A percentile compares a stretch with the other conserved stretches of the same genome.
These are phyloP conservation scores for Atta texana DNA, from an alignment of 1,140 invertebrate species.

Conservation along the genomic window DNA sequence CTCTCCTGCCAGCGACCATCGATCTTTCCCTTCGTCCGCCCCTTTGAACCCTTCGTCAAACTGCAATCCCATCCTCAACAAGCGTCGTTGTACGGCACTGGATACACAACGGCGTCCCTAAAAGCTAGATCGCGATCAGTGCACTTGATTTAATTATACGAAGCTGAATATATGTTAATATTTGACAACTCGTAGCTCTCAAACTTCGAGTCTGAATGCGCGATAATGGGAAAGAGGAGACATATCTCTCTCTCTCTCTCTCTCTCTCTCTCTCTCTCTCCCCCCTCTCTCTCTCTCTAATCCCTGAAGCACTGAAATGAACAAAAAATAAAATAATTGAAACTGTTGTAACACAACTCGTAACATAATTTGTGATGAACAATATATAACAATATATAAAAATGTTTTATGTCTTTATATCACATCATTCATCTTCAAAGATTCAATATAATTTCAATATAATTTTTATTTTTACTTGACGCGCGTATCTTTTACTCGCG, in stretches of 20 bases:
- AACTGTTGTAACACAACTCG: not conserved
- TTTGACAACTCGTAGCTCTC: slow-evolving; percentile 6
- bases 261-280: too few species aligned
- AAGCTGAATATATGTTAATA: not conserved
- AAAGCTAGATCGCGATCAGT: not conserved
- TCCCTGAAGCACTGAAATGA: not conserved
- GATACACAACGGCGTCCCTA: slow-evolving; percentile 5
- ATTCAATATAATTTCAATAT: not conserved
- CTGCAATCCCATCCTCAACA: slow-evolving; percentile 59
- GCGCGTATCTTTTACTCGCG: not conserved
- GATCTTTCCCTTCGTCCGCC: slow-evolving; percentile 48
- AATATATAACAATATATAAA: not conserved
- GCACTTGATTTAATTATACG: not conserved
- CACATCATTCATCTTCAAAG: not conserved
- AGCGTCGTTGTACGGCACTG: slow-evolving; percentile 41
- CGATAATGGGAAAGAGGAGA: not conserved
- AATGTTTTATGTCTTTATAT: not conserved
- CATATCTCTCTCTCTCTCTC: not conserved
- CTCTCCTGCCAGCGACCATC: slow-evolving; percentile 67
- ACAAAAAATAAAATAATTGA: not conserved
- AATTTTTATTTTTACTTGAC: not conserved
- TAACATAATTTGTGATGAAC: not conserved
- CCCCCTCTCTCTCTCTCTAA: too few species aligned
- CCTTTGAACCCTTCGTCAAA: slow-evolving; percentile 67
- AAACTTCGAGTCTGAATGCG: not conserved